Evolutionary conservation across 2,888 invertebrate species (phyloP).

Genomic region (Pardosa pseudoannulata): DNA sequence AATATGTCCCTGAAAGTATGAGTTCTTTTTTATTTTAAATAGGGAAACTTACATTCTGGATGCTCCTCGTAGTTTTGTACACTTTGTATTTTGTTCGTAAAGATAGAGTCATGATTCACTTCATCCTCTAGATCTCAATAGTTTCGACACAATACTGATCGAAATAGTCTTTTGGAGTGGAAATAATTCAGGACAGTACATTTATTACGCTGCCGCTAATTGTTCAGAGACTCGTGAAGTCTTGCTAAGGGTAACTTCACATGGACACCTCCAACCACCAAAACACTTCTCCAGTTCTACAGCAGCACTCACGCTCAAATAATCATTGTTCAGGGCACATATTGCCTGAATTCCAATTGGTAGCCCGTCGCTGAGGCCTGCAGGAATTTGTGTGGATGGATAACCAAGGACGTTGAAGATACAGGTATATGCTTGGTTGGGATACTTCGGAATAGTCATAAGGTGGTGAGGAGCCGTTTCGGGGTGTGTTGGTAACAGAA

Average conservation of each 20-base stretch:
- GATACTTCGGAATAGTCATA: constrained; percentile 87
- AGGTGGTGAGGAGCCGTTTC: constrained; percentile 92
- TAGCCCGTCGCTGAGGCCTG: constrained; percentile 85
- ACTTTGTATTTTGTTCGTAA: no score
- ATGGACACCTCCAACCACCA: constrained; percentile 84
- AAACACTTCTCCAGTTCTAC: constrained; percentile 86
- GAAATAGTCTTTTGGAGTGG: no score
- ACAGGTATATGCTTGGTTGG: constrained; percentile 91
- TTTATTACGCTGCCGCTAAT: no score
- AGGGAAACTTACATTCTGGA: no score
- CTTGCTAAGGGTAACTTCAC: not conserved
- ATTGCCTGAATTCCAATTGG: constrained; percentile 87
- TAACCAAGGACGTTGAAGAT: constrained; percentile 91
- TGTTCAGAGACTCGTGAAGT: no score
- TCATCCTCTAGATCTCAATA: no score
- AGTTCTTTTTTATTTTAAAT: no score
- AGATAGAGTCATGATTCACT: no score
- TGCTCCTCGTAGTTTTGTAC: no score
- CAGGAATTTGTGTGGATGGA: constrained; percentile 90
- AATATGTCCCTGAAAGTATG: no score
- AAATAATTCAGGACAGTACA: no score
- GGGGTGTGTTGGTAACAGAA: constrained; percentile 93
- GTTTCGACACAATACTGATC: no score
- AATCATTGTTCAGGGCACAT: constrained; percentile 82
- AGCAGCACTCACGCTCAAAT: constrained; percentile 88